Evolutionary conservation across 2,888 invertebrate genomes (phyloP).

Genomic region (Elgonia sp.): DNA sequence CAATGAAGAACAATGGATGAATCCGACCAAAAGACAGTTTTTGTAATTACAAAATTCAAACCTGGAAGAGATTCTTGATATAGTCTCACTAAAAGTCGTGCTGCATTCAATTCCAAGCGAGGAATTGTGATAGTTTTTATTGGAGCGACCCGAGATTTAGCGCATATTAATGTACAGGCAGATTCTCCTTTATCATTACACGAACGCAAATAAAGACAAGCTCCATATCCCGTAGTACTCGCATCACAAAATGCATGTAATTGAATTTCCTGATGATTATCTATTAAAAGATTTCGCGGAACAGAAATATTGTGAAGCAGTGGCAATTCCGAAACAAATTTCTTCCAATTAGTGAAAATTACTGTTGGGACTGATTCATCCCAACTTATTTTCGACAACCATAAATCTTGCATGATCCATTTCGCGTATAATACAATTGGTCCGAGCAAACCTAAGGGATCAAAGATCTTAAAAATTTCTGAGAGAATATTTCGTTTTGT

Average conservation of each 20-base stretch:
- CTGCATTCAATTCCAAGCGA: background rate
- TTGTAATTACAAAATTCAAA: background rate
- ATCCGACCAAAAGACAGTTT: background rate
- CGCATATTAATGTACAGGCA: background rate
- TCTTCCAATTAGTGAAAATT: background rate
- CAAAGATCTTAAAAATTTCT: background rate
- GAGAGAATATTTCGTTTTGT: background rate
- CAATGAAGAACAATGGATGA: background rate
- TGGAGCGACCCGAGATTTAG: background rate
- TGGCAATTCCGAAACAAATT: background rate
- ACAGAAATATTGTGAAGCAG: background rate
- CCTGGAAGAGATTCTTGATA: background rate
- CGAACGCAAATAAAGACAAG: conserved; percentile 17
- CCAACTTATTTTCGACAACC: background rate
- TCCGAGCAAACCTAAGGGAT: background rate
- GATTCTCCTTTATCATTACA: background rate
- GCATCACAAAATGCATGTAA: conserved; percentile 24
- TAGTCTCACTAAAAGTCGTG: background rate
- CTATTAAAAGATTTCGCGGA: background rate
- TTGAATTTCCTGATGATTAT: background rate
- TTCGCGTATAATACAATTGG: conserved; percentile 1
- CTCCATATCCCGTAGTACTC: conserved; percentile 1
- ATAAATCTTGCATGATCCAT: background rate
- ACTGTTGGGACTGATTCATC: background rate
- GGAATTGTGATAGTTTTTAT: background rate